These are phyloP conservation scores for Globodera ellingtonae DNA, from an alignment of 1,140 invertebrate genomes.

Conservation along the genomic window DNA sequence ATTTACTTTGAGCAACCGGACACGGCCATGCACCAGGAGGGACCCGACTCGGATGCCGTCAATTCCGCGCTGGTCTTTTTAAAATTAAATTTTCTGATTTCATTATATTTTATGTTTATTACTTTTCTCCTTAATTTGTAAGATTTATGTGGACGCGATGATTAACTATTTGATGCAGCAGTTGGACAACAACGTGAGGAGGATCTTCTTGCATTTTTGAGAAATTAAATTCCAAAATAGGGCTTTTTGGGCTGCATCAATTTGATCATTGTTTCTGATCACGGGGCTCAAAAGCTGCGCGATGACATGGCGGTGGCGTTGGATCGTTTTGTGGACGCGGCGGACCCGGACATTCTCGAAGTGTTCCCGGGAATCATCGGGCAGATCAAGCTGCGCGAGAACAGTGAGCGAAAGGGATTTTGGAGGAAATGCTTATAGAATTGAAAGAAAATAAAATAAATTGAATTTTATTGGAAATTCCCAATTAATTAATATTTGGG, in stretches of 20 bases:
- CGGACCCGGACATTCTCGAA: slow-evolving; percentile 14
- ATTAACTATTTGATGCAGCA: slow-evolving; percentile 57
- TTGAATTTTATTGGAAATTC: neutral
- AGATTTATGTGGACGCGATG: slow-evolving; percentile 52
- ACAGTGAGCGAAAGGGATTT: slow-evolving; percentile 17
- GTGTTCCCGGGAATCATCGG: slow-evolving; percentile 37
- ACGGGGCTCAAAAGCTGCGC: slow-evolving; percentile 50
- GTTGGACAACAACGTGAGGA: slow-evolving; percentile 42
- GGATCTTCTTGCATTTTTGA: neutral
- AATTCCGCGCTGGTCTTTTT: slow-evolving; percentile 31
- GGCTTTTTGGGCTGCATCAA: slow-evolving; percentile 57
- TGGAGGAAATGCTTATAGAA: neutral
- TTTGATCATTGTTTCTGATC: slow-evolving; percentile 60
- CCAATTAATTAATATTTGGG: neutral
- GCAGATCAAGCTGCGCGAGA: slow-evolving; percentile 38
- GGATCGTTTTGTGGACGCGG: slow-evolving; percentile 27
- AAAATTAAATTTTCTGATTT: neutral
- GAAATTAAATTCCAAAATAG: slow-evolving; percentile 1
- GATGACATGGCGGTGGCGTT: slow-evolving; percentile 32
- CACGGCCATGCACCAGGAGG: slow-evolving; percentile 65
- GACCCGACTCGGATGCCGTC: slow-evolving; percentile 51
- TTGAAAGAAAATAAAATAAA: neutral
- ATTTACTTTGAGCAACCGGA: slow-evolving; percentile 79
- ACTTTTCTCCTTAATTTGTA: neutral
- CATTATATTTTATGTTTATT: neutral